Evolutionary conservation across 2,888 invertebrate species (phyloP).

Genomic region (Clivina fossor): DNA sequence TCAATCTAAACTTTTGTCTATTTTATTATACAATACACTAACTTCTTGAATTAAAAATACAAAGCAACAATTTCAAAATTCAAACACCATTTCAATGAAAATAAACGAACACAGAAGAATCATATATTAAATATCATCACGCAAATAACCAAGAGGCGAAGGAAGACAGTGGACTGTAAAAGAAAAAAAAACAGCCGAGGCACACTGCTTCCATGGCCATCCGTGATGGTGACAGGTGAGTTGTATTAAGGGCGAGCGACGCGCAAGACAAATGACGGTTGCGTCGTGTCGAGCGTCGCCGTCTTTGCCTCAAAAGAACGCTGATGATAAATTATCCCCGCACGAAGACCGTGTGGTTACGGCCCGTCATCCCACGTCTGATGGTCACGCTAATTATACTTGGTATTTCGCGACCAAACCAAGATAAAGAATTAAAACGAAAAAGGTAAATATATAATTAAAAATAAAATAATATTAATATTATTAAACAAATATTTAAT

Average conservation of each 20-base stretch:
- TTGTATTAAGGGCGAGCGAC: constrained; percentile 23
- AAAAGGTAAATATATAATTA: too few species aligned
- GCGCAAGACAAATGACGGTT: constrained; percentile 29
- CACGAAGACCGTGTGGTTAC: neutral
- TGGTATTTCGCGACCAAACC: constrained; percentile 4
- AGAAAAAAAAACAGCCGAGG: neutral
- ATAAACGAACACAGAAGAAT: too few species aligned
- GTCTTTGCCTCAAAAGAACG: constrained; percentile 9
- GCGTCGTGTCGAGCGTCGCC: constrained; percentile 20
- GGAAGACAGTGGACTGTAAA: constrained; percentile 30
- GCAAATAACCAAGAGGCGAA: too few species aligned
- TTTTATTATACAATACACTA: too few species aligned
- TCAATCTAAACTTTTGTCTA: too few species aligned
- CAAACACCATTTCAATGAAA: too few species aligned
- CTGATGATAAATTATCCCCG: constrained; percentile 31
- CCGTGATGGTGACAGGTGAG: constrained; percentile 26
- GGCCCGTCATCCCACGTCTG: neutral
- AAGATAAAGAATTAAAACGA: neutral
- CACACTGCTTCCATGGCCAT: constrained; percentile 1
- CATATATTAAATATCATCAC: too few species aligned
- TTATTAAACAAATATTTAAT: too few species aligned
- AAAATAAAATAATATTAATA: too few species aligned
- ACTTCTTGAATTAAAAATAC: too few species aligned
- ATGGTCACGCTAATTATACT: constrained; percentile 16
- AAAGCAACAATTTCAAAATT: too few species aligned